Conservation (phyloP, 2,888 invertebrate species). For the Abrostola tripartita region DNA sequence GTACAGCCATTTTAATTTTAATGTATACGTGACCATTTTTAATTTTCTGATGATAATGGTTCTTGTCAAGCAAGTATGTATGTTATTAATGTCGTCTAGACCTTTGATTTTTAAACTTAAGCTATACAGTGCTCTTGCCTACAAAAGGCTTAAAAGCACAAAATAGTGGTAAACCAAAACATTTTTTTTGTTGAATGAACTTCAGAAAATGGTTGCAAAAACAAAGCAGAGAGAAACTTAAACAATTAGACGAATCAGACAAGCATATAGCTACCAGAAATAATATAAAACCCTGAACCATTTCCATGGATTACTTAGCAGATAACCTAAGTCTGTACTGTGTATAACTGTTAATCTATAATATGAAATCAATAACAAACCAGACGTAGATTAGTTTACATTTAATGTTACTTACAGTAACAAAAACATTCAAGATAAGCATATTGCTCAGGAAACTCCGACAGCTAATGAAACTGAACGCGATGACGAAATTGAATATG, state of each 20-base stretch:
- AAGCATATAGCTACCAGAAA: not conserved
- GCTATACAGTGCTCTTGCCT: no score
- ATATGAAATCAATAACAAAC: constrained; percentile 2
- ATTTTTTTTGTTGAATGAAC: no score
- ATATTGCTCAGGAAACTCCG: constrained; percentile 15
- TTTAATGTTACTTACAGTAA: constrained; percentile 6
- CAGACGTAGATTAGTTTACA: constrained; percentile 2
- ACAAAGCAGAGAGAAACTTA: no score
- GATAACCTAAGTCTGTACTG: not conserved
- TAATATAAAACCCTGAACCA: not conserved
- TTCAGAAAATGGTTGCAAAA: no score
- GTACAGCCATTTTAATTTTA: not conserved
- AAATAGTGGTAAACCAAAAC: no score
- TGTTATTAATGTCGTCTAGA: no score
- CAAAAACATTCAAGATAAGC: constrained; percentile 9
- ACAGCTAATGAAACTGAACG: constrained; percentile 22
- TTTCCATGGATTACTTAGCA: constrained; percentile 1
- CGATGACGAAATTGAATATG: constrained; percentile 40
- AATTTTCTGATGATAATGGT: not conserved
- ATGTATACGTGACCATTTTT: not conserved
- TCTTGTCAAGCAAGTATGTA: not conserved
- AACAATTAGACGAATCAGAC: no score
- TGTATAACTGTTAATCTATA: not conserved
- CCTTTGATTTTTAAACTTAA: no score
- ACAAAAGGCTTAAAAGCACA: no score